These are phyloP conservation scores for Dromas ardeola DNA, from an alignment of 2,113 vertebrate genomes.

Conservation along the genomic window DNA sequence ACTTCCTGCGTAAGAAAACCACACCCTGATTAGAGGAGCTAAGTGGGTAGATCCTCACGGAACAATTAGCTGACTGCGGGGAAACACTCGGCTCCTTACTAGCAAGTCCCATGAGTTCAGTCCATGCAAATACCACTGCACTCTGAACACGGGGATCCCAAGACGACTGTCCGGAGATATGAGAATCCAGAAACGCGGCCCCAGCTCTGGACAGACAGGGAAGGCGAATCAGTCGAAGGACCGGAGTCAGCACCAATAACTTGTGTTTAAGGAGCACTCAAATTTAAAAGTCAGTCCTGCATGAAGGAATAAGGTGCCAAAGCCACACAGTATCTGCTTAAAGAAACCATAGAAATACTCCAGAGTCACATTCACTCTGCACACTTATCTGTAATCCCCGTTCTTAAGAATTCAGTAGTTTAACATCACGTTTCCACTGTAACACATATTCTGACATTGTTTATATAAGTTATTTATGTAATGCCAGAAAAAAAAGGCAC, in stretches of 20 bases:
- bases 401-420: neutral
- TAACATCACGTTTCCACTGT: neutral
- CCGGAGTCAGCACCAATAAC: neutral
- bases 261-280: neutral
- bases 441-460: neutral
- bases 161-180: accelerated
- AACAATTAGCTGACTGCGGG: slow-evolving; percentile 30
- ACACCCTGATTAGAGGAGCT: slow-evolving; percentile 24
- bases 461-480: slow-evolving; percentile 3
- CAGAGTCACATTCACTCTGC: neutral
- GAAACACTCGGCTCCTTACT: neutral
- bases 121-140: neutral
- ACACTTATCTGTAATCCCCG: accelerated
- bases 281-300: neutral
- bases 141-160: neutral
- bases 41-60: slow-evolving; percentile 11
- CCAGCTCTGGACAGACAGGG: neutral
- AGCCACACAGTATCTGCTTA: neutral
- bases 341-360: neutral
- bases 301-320: neutral
- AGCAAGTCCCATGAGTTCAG: neutral
- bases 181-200: accelerated
- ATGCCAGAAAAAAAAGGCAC: neutral
- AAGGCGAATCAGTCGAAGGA: neutral
- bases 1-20: neutral